Percentiles rank a stretch among this genome's conserved stretches.
Evolutionary conservation across 1,140 invertebrate genomes (phyloP).

Genomic region (Gerris buenoi): DNA sequence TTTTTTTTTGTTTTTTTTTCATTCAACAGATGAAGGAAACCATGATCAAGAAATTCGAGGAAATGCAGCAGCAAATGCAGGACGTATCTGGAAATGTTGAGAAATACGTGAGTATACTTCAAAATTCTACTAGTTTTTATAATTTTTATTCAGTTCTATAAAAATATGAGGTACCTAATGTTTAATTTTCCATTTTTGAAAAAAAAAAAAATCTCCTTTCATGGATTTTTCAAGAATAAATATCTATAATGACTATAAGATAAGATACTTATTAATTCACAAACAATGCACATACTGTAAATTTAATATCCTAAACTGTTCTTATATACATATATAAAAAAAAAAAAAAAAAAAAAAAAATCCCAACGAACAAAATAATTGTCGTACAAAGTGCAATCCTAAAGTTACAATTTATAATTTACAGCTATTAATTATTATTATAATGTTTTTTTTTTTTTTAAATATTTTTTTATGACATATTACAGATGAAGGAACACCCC

Average conservation of each 20-base stretch:
- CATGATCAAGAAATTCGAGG: not conserved
- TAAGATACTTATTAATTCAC: not conserved
- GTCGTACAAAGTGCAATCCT: too few species aligned
- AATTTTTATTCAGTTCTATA: not conserved
- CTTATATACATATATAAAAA: not conserved
- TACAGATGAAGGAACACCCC: not conserved
- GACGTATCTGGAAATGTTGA: not conserved
- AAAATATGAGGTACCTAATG: not conserved
- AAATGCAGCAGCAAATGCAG: not conserved
- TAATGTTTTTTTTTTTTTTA: not conserved
- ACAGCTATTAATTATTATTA: not conserved
- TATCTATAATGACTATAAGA: not conserved
- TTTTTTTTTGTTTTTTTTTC: too few species aligned
- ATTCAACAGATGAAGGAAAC: not conserved
- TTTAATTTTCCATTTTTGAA: not conserved
- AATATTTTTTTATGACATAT: not conserved
- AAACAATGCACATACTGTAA: not conserved
- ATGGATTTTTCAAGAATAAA: not conserved
- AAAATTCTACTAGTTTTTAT: not conserved
- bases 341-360: not conserved
- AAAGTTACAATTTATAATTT: too few species aligned
- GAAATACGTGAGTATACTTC: not conserved
- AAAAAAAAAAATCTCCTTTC: not conserved
- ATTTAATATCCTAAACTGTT: not conserved
- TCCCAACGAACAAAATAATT: not conserved